Evolutionary conservation across 2,797 vertebrate species (phyloP).

Genomic region (Gallinago stenura): DNA sequence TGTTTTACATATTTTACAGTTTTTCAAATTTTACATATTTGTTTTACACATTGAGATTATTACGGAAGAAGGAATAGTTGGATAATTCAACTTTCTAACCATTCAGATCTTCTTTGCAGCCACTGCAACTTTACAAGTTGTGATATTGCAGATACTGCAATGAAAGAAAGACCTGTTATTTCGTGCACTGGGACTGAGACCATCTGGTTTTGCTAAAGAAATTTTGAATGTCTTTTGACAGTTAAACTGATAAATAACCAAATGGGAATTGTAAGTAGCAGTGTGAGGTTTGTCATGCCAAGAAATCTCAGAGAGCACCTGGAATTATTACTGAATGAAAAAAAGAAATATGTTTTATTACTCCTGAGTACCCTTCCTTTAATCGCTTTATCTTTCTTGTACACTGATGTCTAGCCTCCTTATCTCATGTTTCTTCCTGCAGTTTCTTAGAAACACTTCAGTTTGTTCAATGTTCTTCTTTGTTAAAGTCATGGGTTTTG

Average conservation of each 20-base stretch:
- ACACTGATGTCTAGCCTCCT: constrained; percentile 19
- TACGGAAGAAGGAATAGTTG: not conserved
- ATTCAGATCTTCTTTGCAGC: not conserved
- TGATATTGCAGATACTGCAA: not conserved
- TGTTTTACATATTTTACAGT: not conserved
- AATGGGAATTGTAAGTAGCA: constrained; percentile 4
- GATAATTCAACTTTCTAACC: not conserved
- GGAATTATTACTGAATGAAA: not conserved
- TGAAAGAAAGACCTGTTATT: not conserved
- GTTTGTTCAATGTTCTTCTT: not conserved
- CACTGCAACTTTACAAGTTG: not conserved
- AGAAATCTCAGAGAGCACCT: constrained; percentile 32
- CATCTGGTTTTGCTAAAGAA: not conserved
- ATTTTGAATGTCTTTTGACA: not conserved
- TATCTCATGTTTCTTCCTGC: constrained; percentile 50
- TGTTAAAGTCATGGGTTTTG: not conserved
- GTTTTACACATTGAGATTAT: not conserved
- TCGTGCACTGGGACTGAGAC: not conserved
- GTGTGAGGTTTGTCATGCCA: not conserved
- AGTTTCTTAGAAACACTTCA: not conserved
- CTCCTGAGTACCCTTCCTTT: constrained; percentile 22
- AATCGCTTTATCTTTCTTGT: constrained; percentile 58
- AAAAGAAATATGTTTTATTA: not conserved
- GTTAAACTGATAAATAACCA: constrained; percentile 2
- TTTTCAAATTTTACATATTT: too few relatives aligned